phyloP scores from a whole-genome alignment of 2,797 vertebrate species.

The Danio jaintianensis region DNA sequence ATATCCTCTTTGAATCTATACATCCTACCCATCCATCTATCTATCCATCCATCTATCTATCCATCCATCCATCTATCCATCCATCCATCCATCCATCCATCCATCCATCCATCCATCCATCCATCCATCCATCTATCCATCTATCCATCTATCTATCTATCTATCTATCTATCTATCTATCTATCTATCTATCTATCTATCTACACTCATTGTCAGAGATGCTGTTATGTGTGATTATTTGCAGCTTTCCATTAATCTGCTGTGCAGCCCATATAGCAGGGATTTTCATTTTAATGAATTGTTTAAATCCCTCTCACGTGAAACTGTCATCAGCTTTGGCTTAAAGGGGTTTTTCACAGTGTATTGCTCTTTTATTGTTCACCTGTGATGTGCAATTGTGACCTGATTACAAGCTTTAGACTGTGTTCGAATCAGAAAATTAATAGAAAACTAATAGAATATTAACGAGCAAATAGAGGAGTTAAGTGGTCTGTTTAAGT shows the following conservation, averaged over 20 bases:
- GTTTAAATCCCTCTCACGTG: not conserved
- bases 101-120: no score
- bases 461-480: not conserved
- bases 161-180: no score
- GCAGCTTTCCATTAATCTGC: not conserved
- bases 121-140: no score
- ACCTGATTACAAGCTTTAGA: not conserved
- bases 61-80: not conserved
- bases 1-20: not conserved
- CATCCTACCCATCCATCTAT: not conserved
- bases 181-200: no score
- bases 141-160: no score
- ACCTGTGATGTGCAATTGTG: not conserved
- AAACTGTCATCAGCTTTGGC: not conserved
- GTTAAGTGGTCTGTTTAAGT: not conserved
- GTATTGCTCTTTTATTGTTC: not conserved
- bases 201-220: not conserved
- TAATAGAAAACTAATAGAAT: no score
- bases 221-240: not conserved
- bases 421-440: not conserved
- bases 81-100: not conserved
- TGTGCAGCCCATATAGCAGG: not conserved
- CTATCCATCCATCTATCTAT: not conserved
- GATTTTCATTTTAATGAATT: slow-evolving; percentile 15
- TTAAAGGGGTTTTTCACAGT: slow-evolving; percentile 13